A percentile compares a stretch with the other conserved stretches of the same genome.
These are phyloP conservation scores for Gorsachius magnificus DNA, from an alignment of 2,797 vertebrate species.

Conservation along the genomic window DNA sequence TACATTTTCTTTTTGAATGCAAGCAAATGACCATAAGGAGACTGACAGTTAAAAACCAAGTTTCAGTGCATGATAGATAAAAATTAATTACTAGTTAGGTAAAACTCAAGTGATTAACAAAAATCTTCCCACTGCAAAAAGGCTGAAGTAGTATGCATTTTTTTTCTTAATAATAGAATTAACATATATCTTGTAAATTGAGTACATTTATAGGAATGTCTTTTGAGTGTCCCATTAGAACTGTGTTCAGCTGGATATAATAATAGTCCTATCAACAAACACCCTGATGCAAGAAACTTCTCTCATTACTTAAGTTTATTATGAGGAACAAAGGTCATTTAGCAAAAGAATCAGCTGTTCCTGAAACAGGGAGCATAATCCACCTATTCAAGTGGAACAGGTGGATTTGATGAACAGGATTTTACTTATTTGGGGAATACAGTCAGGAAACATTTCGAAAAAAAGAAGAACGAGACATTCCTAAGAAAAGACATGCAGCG, in stretches of 20 bases:
- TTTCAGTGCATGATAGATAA: background rate
- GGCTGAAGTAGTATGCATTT: background rate
- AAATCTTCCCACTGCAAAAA: background rate
- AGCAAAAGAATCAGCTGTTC: slow-evolving; percentile 1
- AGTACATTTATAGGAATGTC: background rate
- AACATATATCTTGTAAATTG: background rate
- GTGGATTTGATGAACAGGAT: background rate
- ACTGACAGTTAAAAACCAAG: background rate
- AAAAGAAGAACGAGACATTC: slow-evolving; percentile 23
- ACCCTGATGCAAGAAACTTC: background rate
- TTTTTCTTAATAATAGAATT: background rate
- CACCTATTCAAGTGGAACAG: background rate
- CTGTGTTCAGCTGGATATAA: background rate
- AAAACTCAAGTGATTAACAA: background rate
- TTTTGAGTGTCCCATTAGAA: background rate
- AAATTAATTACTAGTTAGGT: background rate
- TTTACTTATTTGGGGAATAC: background rate
- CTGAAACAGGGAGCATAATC: background rate
- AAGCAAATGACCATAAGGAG: background rate
- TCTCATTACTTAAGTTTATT: background rate
- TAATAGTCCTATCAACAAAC: background rate
- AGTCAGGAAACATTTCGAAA: background rate
- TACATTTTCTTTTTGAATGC: background rate
- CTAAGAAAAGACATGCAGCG: slow-evolving; percentile 21
- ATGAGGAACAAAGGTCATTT: slow-evolving; percentile 1